A percentile compares a stretch with the other conserved stretches of the same genome.
These are phyloP conservation scores for Montipora capitata DNA, from an alignment of 92 coral and sea anemone species.

Conservation along the genomic window DNA sequence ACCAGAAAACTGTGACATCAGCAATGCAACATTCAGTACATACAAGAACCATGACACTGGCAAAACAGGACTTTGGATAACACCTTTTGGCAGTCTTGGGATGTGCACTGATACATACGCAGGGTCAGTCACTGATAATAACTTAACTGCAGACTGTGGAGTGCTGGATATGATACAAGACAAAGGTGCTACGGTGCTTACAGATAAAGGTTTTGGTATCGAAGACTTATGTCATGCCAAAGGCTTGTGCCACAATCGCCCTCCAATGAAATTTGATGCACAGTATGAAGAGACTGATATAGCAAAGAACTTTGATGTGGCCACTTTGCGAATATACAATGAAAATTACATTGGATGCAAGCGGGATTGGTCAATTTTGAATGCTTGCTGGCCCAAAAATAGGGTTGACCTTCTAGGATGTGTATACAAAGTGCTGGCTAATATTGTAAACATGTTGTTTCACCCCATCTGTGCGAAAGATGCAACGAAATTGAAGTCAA, in stretches of 20 bases:
- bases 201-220: constrained; percentile 17
- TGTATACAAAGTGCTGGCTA: constrained; percentile 46
- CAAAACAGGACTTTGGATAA: constrained; percentile 55
- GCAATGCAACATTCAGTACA: constrained; percentile 55
- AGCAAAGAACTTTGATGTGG: constrained; percentile 64
- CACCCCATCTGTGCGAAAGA: constrained; percentile 40
- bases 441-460: constrained; percentile 66
- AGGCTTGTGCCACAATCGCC: constrained; percentile 36
- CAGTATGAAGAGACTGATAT: constrained; percentile 63
- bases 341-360: constrained; percentile 63
- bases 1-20: constrained; percentile 62
- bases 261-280: constrained; percentile 61
- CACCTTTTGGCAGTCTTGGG: constrained; percentile 52
- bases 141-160: constrained; percentile 56
- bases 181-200: constrained; percentile 49
- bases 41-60: constrained; percentile 75
- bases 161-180: constrained; percentile 63
- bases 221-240: constrained; percentile 30
- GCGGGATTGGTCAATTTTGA: constrained; percentile 69
- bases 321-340: constrained; percentile 70
- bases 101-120: constrained; percentile 70
- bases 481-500: constrained; percentile 35
- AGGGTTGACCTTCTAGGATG: constrained; percentile 45
- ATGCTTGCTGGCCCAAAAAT: constrained; percentile 65
- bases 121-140: constrained; percentile 60